These are phyloP conservation scores for Leptogaster cylindrica DNA, from an alignment of 2,888 invertebrate genomes.

Conservation along the genomic window DNA sequence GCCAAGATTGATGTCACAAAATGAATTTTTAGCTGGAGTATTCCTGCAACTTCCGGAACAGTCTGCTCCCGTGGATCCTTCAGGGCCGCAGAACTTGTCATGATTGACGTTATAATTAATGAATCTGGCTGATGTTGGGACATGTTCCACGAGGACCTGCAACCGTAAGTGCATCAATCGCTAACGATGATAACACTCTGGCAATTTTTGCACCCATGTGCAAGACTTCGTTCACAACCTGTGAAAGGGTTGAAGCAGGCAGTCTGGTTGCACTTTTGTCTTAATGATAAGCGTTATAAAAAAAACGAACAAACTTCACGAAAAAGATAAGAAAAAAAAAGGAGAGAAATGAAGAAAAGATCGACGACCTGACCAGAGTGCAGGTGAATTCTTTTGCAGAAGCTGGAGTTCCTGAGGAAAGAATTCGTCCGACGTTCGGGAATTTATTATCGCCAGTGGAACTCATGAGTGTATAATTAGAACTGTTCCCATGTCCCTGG, in stretches of 20 bases:
- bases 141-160: conserved; percentile 8
- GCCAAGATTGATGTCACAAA: conserved; percentile 10
- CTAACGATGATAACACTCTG: no score
- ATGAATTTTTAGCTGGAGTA: no score
- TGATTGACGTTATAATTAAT: conserved; percentile 31
- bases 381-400: background rate
- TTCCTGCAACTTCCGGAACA: conserved; percentile 10
- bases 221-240: no score
- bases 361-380: background rate
- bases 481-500: background rate
- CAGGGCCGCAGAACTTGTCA: background rate
- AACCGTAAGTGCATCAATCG: no score
- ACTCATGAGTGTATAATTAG: background rate
- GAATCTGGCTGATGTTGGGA: conserved; percentile 5
- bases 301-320: background rate
- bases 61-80: conserved; percentile 3
- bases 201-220: no score
- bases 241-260: no score
- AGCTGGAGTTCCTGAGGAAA: no score
- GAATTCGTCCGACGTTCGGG: background rate
- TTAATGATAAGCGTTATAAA: no score
- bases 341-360: background rate
- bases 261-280: no score
- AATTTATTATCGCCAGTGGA: background rate
- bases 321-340: background rate